Base-by-base conservation (phyloP, 2,888 invertebrate species). In the Steromphala cineraria region DNA sequence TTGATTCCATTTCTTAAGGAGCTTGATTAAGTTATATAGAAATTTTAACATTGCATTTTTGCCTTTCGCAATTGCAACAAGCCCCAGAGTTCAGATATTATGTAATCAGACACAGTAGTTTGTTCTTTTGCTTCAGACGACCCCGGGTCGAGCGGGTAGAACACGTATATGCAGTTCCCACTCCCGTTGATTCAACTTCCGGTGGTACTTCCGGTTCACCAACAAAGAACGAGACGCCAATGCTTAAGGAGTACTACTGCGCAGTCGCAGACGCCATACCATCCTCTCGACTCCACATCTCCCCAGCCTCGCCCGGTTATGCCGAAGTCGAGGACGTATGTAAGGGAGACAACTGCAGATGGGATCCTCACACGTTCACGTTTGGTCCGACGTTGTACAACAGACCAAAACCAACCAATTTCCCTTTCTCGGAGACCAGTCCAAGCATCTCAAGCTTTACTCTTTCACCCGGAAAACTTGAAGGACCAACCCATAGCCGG, bases 121-220 rank as follows among this genome's bases (percentile, higher is more conserved):
- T 36, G 19, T 71, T 36, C 74, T 17, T 21, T 46, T 67, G 71
- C 28, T 79, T 67, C 28, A 53, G 82, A 17, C 80, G 80, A n/a
- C 82, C 82, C 5, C 71, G 78, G 21, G 79, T 81, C 19, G 79
- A 80, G 55, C 80, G 77, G 28, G 79, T 80, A 17, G 82, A 82
- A 52, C 82, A 82, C 67, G 82, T 82, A 36, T 82, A 82, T 77
- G 82, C 82, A 4, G 80, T 80, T 0, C 82, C 82, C 7, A 71
- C 67, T 46, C 5, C 79, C 40, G 67, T 76, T 24, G 76, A 82
- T 55, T 28, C 67, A n/a, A 79, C 67, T 52, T 10, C 71, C 31
- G n/a, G 53, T 10, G 17, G 71, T n/a, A n/a, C 46, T 52, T 46
- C 62, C 31, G 21, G 78, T 62, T 28, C 56, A 28, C 71, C 71